Percentiles rank a stretch among this genome's conserved stretches.
These are phyloP conservation scores for Leptocoma aspasia DNA, from an alignment of 2,113 vertebrate species.

Conservation along the genomic window DNA sequence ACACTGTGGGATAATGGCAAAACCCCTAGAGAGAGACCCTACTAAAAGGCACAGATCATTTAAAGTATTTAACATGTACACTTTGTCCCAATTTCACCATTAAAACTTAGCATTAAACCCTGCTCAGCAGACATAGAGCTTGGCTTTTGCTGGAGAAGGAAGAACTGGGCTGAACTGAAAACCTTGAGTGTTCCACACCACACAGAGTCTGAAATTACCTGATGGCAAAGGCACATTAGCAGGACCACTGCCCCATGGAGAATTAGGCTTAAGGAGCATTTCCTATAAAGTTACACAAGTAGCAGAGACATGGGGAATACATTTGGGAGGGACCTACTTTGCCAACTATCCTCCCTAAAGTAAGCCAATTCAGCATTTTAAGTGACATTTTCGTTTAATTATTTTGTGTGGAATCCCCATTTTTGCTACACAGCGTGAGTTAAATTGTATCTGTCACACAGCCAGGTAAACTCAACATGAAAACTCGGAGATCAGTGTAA, in stretches of 20 bases:
- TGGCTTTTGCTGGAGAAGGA: neutral
- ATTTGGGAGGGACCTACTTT: neutral
- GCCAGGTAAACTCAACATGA: neutral
- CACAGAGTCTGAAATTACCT: neutral
- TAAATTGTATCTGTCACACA: neutral
- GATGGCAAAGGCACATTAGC: neutral
- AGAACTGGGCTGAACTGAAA: neutral
- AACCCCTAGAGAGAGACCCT: neutral
- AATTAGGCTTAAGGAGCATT: neutral
- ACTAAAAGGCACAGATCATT: accelerated
- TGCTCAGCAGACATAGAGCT: neutral
- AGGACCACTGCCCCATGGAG: accelerated
- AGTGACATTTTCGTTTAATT: neutral
- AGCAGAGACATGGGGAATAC: neutral
- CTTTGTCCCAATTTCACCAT: neutral
- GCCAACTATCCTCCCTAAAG: neutral
- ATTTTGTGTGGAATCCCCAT: neutral
- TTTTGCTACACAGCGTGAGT: neutral
- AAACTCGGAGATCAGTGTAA: neutral
- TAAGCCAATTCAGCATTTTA: neutral
- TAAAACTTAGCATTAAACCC: neutral
- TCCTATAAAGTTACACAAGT: neutral
- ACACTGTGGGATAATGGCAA: neutral
- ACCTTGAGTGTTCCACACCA: neutral
- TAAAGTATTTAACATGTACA: neutral